These are phyloP conservation scores for Pseudobourletiella spinata DNA, from an alignment of 1,140 invertebrate species.

Conservation along the genomic window DNA sequence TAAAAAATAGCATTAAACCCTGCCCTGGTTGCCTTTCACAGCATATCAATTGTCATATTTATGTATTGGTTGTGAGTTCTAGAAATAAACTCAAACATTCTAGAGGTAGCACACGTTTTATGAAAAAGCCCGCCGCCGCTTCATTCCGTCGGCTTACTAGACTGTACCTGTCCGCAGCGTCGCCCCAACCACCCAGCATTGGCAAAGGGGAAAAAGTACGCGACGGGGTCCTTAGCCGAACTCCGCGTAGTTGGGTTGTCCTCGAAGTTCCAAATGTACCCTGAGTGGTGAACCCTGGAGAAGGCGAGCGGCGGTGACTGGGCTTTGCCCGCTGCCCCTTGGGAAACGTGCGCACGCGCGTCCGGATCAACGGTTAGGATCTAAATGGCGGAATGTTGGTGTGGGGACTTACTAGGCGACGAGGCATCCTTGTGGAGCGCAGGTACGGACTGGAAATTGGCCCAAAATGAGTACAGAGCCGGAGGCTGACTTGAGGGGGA, in stretches of 20 bases:
- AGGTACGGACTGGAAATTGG: constrained; percentile 3
- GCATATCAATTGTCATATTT: too few relatives aligned
- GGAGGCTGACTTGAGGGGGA: background rate
- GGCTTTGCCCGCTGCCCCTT: too few relatives aligned
- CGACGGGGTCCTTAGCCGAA: background rate
- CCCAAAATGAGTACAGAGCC: background rate
- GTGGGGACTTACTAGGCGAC: background rate
- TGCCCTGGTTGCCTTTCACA: too few relatives aligned
- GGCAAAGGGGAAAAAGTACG: constrained; percentile 2
- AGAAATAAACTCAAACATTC: too few relatives aligned
- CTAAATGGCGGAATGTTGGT: background rate
- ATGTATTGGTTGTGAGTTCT: too few relatives aligned
- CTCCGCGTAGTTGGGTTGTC: background rate
- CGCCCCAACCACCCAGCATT: background rate
- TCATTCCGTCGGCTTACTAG: background rate
- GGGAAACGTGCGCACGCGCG: background rate
- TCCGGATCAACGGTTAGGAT: background rate
- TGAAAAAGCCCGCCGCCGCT: constrained; percentile 2
- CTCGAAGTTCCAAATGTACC: background rate
- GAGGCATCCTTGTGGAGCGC: background rate
- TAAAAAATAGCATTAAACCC: too few relatives aligned
- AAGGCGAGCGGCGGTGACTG: background rate
- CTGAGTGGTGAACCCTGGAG: background rate
- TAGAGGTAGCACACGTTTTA: too few relatives aligned
- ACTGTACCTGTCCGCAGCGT: background rate